Evolutionary conservation across 2,797 vertebrate species (phyloP).

Genomic region (Perodicticus potto): DNA sequence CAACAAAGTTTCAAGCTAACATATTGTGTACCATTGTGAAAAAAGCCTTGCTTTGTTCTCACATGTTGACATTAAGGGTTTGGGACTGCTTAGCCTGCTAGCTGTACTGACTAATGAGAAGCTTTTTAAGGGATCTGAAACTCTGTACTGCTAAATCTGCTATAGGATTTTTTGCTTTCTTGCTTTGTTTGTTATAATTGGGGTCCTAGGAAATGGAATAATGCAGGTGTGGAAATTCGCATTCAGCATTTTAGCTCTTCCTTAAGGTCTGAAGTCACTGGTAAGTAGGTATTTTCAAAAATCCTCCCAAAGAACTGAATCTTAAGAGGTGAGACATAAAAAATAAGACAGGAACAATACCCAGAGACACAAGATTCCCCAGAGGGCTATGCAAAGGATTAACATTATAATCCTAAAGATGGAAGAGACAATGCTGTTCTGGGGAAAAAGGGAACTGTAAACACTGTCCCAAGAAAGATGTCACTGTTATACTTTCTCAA

Average conservation of each 20-base stretch:
- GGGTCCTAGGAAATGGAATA: background rate
- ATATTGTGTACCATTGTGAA: background rate
- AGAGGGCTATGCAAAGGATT: background rate
- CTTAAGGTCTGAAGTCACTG: background rate
- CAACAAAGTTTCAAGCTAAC: background rate
- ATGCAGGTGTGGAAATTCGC: background rate
- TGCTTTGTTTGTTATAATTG: background rate
- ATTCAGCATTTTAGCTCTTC: background rate
- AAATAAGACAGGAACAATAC: background rate
- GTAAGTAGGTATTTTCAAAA: constrained; percentile 14
- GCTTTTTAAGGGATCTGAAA: constrained; percentile 17
- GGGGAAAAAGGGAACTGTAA: background rate
- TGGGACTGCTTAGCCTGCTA: background rate
- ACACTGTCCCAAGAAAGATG: too few species aligned
- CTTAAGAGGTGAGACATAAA: background rate
- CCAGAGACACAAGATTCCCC: background rate
- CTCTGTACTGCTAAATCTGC: background rate
- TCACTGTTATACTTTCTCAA: background rate
- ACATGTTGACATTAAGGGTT: background rate
- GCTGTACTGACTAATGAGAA: background rate
- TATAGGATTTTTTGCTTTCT: background rate
- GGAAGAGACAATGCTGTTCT: background rate
- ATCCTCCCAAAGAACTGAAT: background rate
- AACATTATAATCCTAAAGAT: background rate
- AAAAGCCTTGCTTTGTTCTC: background rate